Evolutionary conservation across 1,140 invertebrate genomes (phyloP), one percentile per base, ranked within the genome.

Genomic region (Helicoverpa zea): DNA sequence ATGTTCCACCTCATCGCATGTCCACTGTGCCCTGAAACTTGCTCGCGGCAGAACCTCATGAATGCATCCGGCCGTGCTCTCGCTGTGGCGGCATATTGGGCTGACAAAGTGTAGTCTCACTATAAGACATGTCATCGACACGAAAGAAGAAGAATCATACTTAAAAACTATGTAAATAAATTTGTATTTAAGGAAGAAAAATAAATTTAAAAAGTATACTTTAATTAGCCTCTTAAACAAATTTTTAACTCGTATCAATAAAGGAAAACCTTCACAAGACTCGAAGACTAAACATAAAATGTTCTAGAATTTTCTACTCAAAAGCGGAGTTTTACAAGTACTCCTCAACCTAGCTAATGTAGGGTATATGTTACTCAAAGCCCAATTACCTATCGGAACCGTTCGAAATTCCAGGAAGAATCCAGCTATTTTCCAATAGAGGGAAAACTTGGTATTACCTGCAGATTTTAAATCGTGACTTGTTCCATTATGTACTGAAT

Each of bases 361-460:
- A 35, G 5, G 35, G 47, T 68, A 68, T 68, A 68, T 49, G 47
- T 68, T 51, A 51, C 43, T 68, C 9, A 13, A 63, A 16, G 29
- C 47, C 64, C 43, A 43, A 64, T 64, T 64, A 64, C 61, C 18
- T 49, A 47, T 66, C 3, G 63, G 64, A 68, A 68, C 16, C n/a
- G 64, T 16, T 68, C 64, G 64, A 18, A 68, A 51, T 49, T 68
- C 47, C 11, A 12, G 14, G 18, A 66, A 68, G 47, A 68, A 51
- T 51, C 64, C 64, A 23, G 4, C 12, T 43, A 68, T 49, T 18
- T 68, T 43, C 64, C 64, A 51, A 68, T 68, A 68, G 64, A 43
- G 16, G 10, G 5, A 29, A 23, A 23, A 68, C 43, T 66, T 66
- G 18, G 64, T 49, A 66, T 23, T 49, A 68, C 23, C 23, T 23